A percentile compares a stretch with the other conserved stretches of the same genome.
These are phyloP conservation scores for Tachuris rubrigastra DNA, from an alignment of 2,113 vertebrate genomes.

Conservation along the genomic window DNA sequence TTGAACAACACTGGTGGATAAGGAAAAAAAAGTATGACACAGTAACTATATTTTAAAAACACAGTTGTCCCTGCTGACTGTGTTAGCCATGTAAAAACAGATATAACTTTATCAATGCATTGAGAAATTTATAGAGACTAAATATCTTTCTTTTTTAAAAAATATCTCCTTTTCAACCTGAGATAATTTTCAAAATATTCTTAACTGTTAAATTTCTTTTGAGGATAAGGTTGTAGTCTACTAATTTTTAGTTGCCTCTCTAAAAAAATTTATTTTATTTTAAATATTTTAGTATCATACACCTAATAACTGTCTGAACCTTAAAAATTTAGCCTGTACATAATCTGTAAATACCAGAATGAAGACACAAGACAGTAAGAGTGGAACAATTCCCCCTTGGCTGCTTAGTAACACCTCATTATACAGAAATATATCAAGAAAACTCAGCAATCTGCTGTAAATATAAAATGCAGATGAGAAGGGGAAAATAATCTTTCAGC, in stretches of 20 bases:
- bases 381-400: background rate
- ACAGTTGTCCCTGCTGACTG: background rate
- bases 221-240: background rate
- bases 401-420: background rate
- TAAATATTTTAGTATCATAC: background rate
- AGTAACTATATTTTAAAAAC: background rate
- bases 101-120: background rate
- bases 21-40: background rate
- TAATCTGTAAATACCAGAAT: background rate
- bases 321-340: background rate
- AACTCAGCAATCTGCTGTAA: background rate
- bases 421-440: background rate
- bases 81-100: background rate
- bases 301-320: background rate
- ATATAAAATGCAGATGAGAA: background rate
- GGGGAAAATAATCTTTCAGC: background rate
- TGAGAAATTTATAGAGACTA: background rate
- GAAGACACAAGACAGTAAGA: background rate
- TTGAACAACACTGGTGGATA: background rate
- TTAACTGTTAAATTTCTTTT: background rate
- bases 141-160: background rate
- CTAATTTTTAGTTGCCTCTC: background rate
- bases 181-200: background rate
- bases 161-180: background rate
- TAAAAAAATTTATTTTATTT: background rate